These are phyloP conservation scores for Entomyzon cyanotis DNA, from an alignment of 2,113 vertebrate species.

Conservation along the genomic window DNA sequence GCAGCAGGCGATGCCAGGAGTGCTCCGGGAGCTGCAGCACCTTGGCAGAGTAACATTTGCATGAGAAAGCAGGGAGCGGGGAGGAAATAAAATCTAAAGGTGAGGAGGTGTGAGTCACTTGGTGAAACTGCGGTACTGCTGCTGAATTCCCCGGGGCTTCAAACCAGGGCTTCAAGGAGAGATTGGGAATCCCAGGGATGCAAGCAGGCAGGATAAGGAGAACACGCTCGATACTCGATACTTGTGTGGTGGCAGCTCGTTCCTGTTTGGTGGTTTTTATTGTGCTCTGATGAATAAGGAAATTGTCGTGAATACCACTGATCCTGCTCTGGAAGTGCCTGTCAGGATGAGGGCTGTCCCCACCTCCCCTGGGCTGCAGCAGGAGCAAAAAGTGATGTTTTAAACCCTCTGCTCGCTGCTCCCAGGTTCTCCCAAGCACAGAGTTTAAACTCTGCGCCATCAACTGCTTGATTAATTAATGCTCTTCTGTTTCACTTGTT, in stretches of 20 bases:
- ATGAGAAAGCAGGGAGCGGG: not conserved
- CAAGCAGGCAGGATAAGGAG: not conserved
- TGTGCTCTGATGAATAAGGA: not conserved
- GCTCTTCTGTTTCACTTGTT: constrained; percentile 26
- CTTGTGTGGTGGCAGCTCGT: not conserved
- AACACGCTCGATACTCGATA: not conserved
- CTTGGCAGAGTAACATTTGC: not conserved
- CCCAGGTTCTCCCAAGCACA: not conserved
- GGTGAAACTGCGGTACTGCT: not conserved
- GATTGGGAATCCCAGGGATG: not conserved
- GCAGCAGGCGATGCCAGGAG: not conserved
- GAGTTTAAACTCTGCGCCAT: not conserved
- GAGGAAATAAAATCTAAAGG: not conserved
- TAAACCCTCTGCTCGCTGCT: not conserved
- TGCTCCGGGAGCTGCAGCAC: not conserved
- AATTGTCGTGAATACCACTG: not conserved
- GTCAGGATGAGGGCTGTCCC: not conserved
- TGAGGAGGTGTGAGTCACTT: not conserved
- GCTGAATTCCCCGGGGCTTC: not conserved
- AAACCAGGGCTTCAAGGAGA: not conserved
- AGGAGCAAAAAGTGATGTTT: not conserved
- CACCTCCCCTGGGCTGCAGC: not conserved
- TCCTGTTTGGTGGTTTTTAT: not conserved
- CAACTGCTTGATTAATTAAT: constrained; percentile 21
- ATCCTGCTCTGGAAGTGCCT: not conserved